Conservation (phyloP, 2,113 vertebrate species). For the Daboia siamensis region DNA sequence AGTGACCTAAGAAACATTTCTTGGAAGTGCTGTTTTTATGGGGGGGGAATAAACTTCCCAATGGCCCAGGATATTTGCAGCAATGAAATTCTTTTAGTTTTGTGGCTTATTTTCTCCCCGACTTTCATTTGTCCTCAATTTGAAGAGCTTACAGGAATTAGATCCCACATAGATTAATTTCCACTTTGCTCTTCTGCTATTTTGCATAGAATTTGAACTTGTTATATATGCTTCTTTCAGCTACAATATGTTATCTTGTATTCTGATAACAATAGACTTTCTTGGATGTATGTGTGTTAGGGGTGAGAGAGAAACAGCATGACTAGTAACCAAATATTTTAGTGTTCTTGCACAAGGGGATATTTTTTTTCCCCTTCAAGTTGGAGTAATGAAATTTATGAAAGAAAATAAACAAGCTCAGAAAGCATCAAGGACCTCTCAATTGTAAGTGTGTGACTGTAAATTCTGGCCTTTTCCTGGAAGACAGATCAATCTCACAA, state of each 20-base stretch:
- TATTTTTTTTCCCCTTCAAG: background rate
- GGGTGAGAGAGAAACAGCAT: background rate
- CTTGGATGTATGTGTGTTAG: background rate
- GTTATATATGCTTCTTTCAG: conserved; percentile 4
- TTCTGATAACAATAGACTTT: background rate
- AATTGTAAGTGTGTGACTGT: background rate
- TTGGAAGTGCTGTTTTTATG: background rate
- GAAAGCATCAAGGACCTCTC: background rate
- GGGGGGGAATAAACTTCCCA: background rate
- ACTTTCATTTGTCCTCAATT: conserved; percentile 8
- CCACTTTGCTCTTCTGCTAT: background rate
- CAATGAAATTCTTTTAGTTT: background rate
- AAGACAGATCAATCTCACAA: background rate
- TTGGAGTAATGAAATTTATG: background rate
- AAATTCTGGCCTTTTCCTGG: background rate
- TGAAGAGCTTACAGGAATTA: background rate
- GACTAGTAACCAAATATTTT: background rate
- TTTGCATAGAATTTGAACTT: conserved; percentile 1
- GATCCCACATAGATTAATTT: background rate
- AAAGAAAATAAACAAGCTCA: background rate
- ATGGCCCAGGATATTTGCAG: background rate
- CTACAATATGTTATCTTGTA: background rate
- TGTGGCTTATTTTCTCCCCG: background rate
- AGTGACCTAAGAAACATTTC: background rate
- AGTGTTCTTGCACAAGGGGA: background rate